These are phyloP conservation scores for Tenualosa thibaudeaui DNA, from an alignment of 2,797 vertebrate species.

Conservation along the genomic window DNA sequence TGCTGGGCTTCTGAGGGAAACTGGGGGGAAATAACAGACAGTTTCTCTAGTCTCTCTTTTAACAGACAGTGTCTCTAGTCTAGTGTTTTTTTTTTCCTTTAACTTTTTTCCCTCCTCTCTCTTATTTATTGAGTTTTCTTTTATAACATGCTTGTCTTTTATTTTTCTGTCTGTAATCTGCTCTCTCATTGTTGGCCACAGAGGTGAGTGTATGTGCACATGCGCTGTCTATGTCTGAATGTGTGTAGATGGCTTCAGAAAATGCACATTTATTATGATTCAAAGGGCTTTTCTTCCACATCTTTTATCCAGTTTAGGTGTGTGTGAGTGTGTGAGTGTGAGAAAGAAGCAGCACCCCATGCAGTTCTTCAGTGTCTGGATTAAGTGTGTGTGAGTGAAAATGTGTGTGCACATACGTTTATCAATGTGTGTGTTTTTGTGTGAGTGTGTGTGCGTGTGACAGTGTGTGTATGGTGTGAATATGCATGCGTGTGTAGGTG, in stretches of 20 bases:
- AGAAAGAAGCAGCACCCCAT: slow-evolving; percentile 31
- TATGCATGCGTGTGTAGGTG: slow-evolving; percentile 19
- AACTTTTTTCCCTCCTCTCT: background rate
- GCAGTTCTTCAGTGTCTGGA: slow-evolving; percentile 44
- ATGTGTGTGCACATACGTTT: slow-evolving; percentile 31
- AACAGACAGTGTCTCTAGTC: background rate
- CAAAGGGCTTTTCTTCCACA: slow-evolving; percentile 4
- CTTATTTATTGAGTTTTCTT: background rate
- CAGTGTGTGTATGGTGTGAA: slow-evolving; percentile 17
- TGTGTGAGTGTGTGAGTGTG: background rate
- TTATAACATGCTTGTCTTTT: background rate
- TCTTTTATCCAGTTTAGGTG: background rate
- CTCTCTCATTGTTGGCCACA: background rate
- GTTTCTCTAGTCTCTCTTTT: background rate
- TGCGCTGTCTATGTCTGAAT: background rate
- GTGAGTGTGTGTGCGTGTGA: slow-evolving; percentile 21
- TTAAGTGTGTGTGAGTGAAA: slow-evolving; percentile 35
- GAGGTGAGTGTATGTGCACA: background rate
- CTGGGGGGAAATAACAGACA: background rate
- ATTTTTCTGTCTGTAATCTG: background rate
- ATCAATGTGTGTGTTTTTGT: background rate
- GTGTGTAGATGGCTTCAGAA: background rate
- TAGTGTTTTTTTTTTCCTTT: background rate
- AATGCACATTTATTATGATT: slow-evolving; percentile 2
- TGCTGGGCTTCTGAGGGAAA: background rate